Percentiles rank a stretch among this genome's conserved stretches.
Conservation (phyloP, 2,888 invertebrate species). For the Ditylenchus weischeri region DNA sequence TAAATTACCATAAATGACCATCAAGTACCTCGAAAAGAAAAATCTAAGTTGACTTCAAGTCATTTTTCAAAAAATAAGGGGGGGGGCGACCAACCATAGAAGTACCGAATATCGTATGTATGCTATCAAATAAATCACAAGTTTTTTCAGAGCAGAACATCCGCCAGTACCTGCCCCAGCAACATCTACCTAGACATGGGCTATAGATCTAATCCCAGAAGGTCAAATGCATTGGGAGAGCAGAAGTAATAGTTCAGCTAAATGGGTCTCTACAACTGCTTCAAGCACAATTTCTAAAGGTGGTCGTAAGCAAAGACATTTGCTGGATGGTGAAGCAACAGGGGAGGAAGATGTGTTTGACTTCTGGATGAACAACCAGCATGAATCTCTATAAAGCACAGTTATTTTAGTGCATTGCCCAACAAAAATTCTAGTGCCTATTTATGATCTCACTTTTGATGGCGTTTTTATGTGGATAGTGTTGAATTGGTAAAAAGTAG, state of each 20-base stretch:
- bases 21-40: no score
- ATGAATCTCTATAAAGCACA: not conserved
- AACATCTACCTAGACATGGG: constrained; percentile 56
- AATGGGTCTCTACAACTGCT: not conserved
- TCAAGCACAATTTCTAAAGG: not conserved
- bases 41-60: no score
- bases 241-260: not conserved
- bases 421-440: no score
- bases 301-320: not conserved
- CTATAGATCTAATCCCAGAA: constrained; percentile 50
- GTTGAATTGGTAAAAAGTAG: no score
- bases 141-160: not conserved
- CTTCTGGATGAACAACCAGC: not conserved
- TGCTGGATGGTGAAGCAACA: not conserved
- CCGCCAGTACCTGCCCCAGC: constrained; percentile 38
- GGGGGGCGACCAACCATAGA: no score
- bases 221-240: not conserved
- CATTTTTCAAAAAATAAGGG: no score
- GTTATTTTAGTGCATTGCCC: no score
- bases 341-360: not conserved
- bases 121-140: no score
- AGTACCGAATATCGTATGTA: no score
- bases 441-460: no score
- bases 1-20: no score
- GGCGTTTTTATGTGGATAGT: no score